Evolutionary conservation across 2,797 vertebrate genomes (phyloP).

Genomic region (Bovichtus diacanthus): DNA sequence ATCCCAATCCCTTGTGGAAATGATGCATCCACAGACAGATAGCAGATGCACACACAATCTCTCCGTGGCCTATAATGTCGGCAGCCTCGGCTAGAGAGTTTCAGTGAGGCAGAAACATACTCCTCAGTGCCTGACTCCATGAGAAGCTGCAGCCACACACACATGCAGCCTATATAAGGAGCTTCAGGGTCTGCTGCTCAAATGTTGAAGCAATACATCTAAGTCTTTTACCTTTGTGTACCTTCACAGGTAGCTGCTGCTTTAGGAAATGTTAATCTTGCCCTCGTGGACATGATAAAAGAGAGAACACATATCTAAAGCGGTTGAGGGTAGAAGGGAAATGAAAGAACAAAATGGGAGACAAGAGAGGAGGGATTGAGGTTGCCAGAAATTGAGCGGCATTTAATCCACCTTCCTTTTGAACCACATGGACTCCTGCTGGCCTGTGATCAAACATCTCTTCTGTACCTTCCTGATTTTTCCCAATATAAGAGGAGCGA

Average conservation of each 20-base stretch:
- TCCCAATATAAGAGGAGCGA: neutral
- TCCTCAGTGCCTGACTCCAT: constrained; percentile 13
- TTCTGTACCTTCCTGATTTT: neutral
- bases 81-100: constrained; percentile 2
- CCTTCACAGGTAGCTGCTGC: constrained; percentile 53
- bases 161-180: constrained; percentile 3
- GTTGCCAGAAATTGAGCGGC: constrained; percentile 34
- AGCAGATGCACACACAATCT: neutral
- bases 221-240: constrained; percentile 47
- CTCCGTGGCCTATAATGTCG: neutral
- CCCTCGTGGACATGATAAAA: constrained; percentile 39
- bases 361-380: constrained; percentile 38
- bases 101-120: constrained; percentile 39
- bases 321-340: constrained; percentile 10
- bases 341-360: constrained; percentile 49
- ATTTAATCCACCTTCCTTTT: constrained; percentile 50
- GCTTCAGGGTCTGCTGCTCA: constrained; percentile 28
- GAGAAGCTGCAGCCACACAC: constrained; percentile 11
- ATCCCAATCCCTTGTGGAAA: neutral
- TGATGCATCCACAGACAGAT: neutral
- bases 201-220: constrained; percentile 42
- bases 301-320: constrained; percentile 17
- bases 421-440: constrained; percentile 37
- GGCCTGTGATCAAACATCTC: constrained; percentile 44
- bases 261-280: constrained; percentile 53